Conservation (phyloP, 1,140 invertebrate species). For the Heterodera carotae region DNA sequence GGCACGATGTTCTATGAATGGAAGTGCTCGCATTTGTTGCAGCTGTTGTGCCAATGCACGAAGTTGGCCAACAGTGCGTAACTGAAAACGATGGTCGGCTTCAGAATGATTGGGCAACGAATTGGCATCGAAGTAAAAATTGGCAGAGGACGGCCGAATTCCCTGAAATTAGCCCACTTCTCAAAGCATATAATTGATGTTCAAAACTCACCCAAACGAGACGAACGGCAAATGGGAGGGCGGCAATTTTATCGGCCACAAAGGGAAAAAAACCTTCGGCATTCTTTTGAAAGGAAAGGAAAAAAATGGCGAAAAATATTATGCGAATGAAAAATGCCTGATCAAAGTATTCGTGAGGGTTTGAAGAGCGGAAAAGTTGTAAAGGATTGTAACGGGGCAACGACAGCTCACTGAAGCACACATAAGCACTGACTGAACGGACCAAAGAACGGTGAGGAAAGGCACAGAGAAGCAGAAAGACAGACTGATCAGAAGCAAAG, state of each 20-base stretch:
- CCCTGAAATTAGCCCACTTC: slow-evolving; percentile 34
- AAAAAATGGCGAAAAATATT: not conserved
- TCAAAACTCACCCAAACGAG: slow-evolving; percentile 41
- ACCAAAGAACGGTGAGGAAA: not conserved
- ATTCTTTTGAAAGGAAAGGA: slow-evolving; percentile 36
- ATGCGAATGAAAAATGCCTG: not conserved
- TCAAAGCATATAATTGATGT: too few species aligned
- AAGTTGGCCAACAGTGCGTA: slow-evolving; percentile 47
- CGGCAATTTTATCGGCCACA: slow-evolving; percentile 51
- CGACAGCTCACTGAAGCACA: slow-evolving; percentile 48
- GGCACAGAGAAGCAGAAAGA: not conserved
- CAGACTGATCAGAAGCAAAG: not conserved
- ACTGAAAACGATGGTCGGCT: slow-evolving; percentile 38
- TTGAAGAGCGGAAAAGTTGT: slow-evolving; percentile 56
- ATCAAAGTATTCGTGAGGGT: slow-evolving; percentile 63
- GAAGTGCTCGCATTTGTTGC: slow-evolving; percentile 41
- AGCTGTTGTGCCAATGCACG: slow-evolving; percentile 46
- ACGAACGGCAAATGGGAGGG: slow-evolving; percentile 50
- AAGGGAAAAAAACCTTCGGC: slow-evolving; percentile 59
- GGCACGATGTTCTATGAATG: slow-evolving; percentile 54
- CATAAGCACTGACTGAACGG: slow-evolving; percentile 33
- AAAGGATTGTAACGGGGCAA: slow-evolving; percentile 64
- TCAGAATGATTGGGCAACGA: slow-evolving; percentile 24
- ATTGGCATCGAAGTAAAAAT: slow-evolving; percentile 45
- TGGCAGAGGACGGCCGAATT: slow-evolving; percentile 26